These are phyloP conservation scores for Alouatta palliata DNA, from an alignment of 2,113 vertebrate species.

Conservation along the genomic window DNA sequence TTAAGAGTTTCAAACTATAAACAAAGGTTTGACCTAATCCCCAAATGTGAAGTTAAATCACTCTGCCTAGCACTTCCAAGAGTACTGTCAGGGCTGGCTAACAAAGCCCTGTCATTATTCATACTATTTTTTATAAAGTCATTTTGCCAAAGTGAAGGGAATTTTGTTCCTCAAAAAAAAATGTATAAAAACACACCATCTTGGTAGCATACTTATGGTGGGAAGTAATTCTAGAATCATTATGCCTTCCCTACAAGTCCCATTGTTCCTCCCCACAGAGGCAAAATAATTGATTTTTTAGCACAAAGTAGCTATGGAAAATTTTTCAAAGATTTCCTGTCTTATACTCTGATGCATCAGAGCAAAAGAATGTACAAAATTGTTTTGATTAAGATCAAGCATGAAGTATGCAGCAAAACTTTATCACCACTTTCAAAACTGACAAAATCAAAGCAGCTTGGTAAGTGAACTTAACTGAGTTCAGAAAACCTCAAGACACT, in stretches of 20 bases:
- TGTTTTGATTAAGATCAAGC: slow-evolving; percentile 44
- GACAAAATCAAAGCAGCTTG: background rate
- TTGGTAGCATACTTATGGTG: background rate
- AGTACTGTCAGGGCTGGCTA: background rate
- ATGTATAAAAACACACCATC: background rate
- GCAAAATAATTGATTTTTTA: slow-evolving; percentile 41
- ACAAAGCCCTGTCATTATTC: background rate
- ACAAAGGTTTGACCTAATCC: background rate
- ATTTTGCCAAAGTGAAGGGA: background rate
- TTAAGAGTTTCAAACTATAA: background rate
- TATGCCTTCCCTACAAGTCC: background rate
- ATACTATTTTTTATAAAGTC: background rate
- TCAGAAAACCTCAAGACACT: background rate
- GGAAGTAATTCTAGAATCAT: slow-evolving; percentile 36
- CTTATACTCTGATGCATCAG: slow-evolving; percentile 39
- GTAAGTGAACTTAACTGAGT: slow-evolving; percentile 30
- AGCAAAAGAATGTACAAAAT: slow-evolving; percentile 52
- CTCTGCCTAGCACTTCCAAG: background rate
- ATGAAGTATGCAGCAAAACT: slow-evolving; percentile 23
- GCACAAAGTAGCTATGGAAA: background rate
- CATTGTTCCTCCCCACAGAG: background rate
- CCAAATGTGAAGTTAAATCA: background rate
- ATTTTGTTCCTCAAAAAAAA: background rate
- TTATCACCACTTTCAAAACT: slow-evolving; percentile 53
- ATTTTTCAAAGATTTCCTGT: slow-evolving; percentile 54